phyloP scores from a whole-genome alignment of 2,888 invertebrate species.

The Branchipolynoe longqiensis region DNA sequence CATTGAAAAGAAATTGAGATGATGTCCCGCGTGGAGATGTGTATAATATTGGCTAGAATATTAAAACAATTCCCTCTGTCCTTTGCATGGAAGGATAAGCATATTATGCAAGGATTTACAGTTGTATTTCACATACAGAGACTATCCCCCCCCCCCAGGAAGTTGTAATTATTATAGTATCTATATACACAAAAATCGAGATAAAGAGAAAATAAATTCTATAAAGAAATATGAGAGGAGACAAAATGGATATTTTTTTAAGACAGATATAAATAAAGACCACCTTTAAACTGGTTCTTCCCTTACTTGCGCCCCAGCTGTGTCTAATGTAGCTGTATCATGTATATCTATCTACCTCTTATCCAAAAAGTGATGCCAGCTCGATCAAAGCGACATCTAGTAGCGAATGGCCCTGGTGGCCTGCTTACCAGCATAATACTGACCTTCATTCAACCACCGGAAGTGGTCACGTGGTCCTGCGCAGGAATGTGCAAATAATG shows the following conservation, averaged over 20 bases:
- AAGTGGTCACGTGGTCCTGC: neutral
- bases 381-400: no score
- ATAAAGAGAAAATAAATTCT: neutral
- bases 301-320: neutral
- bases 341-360: no score
- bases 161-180: neutral
- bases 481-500: neutral
- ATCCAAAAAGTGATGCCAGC: no score
- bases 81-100: conserved; percentile 29
- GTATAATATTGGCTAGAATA: conserved; percentile 49
- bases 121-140: conserved; percentile 52
- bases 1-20: conserved; percentile 15
- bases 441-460: no score
- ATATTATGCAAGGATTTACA: conserved; percentile 53
- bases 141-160: conserved; percentile 1
- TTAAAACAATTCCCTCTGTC: conserved; percentile 31
- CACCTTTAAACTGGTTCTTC: conserved; percentile 7
- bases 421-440: no score
- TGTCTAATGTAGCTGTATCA: neutral
- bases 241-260: neutral
- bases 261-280: neutral
- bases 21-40: conserved; percentile 20
- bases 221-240: conserved; percentile 2
- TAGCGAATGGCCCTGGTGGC: no score
- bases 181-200: neutral